phyloP scores from a whole-genome alignment of 1,140 invertebrate genomes.

The Sitophilus oryzae region DNA sequence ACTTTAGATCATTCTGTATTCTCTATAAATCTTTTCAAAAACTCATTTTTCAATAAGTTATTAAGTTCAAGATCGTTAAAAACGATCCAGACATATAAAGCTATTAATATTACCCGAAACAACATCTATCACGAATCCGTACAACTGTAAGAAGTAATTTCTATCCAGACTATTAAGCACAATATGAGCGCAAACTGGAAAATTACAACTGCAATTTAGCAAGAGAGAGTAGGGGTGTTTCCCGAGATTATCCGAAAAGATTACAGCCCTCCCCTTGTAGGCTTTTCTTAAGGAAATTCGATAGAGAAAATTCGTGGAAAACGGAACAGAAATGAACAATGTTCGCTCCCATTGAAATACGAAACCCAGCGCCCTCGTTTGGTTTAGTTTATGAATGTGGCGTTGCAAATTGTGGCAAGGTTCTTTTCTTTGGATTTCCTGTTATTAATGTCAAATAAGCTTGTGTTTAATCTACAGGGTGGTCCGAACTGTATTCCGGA shows the following conservation, averaged over 20 bases:
- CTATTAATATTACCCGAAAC: constrained; percentile 3
- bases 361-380: constrained; percentile 15
- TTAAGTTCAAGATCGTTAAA: too few relatives aligned
- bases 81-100: too few relatives aligned
- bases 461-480: too few relatives aligned
- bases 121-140: constrained; percentile 1
- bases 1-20: too few relatives aligned
- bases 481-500: too few relatives aligned
- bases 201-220: constrained; percentile 20
- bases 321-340: constrained; percentile 17
- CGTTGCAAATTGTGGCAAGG: too few relatives aligned
- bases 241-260: constrained; percentile 17
- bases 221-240: constrained; percentile 1
- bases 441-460: too few relatives aligned
- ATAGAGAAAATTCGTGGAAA: too few relatives aligned
- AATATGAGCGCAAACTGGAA: constrained; percentile 22
- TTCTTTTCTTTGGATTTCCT: too few relatives aligned
- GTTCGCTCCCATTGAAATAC: constrained; percentile 15
- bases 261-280: constrained; percentile 20
- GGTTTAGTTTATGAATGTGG: too few relatives aligned
- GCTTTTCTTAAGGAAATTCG: constrained; percentile 22
- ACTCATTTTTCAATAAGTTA: too few relatives aligned
- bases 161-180: constrained; percentile 15
- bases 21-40: too few relatives aligned
- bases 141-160: constrained; percentile 2